These are phyloP conservation scores for Fulmarus glacialis DNA, from an alignment of 2,113 vertebrate genomes.

Conservation along the genomic window DNA sequence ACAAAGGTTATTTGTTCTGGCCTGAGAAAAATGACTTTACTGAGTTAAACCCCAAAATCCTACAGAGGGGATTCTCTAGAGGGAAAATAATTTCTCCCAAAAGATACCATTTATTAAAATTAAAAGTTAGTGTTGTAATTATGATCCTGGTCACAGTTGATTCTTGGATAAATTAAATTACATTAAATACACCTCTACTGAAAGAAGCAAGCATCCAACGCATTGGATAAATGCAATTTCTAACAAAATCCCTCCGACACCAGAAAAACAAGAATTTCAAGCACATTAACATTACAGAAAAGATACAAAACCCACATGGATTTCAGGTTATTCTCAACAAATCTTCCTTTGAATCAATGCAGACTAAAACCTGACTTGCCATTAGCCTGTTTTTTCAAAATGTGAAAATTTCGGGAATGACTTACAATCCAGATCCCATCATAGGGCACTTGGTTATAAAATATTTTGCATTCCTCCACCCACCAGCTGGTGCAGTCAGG, in stretches of 20 bases:
- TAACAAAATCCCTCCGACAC: background rate
- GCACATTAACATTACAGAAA: background rate
- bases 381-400: background rate
- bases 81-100: background rate
- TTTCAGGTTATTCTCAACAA: background rate
- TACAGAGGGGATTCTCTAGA: too few species aligned
- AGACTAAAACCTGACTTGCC: background rate
- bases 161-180: background rate
- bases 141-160: background rate
- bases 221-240: background rate
- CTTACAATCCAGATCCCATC: slow-evolving; percentile 95
- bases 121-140: background rate
- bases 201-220: background rate
- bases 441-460: slow-evolving; percentile 77
- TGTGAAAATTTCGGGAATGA: background rate
- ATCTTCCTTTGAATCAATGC: accelerated
- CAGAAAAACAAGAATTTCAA: background rate
- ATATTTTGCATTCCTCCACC: slow-evolving; percentile 81
- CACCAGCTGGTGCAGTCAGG: slow-evolving; percentile 84
- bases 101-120: background rate
- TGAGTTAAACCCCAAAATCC: background rate
- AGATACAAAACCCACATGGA: background rate
- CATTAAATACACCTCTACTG: background rate
- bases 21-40: background rate
- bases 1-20: background rate